Evolutionary conservation across 2,888 invertebrate genomes (phyloP), one percentile per base, ranked within the genome.

Genomic region (Orgyia antiqua): DNA sequence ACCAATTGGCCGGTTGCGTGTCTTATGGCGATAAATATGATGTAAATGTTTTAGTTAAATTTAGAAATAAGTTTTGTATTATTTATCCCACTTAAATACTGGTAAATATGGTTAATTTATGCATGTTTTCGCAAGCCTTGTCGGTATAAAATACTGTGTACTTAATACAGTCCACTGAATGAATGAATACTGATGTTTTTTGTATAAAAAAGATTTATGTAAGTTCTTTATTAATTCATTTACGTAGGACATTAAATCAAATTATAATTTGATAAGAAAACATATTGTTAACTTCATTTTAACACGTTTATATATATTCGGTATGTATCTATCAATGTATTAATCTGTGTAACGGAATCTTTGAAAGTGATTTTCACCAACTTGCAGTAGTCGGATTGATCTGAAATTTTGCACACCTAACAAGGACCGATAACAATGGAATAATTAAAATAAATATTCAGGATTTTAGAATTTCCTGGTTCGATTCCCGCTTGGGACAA

Each of bases 41-140:
- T 54, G 50, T 50, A 44, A 51, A 53, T 44, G 42, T 33, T 36
- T 39, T 27, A 34, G 29, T 40, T 43, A 54, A 54, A 51, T 47
- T 48, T 54, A 47, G 44, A 51, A 53, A 51, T 53, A 52, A 51
- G 40, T 53, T 48, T 48, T 21, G 47, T 52, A 53, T 52, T 53
- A 54, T 54, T 53, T 52, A 52, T 35, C 28, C 25, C 27, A 46
- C 34, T 45, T 53, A 42, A 47, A 47, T 47, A 47, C 42, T 20
- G 42, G 47, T 47, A 54, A 47, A 47, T 47, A 47, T 45, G 23
- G 42, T 50, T 47, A 54, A 52, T 42, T 38, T 41, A 52, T 53
- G 40, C 44, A 45, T 47, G 32, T 46, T 52, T 50, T 42, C 32
- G 36, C 41, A 18, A 46, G 31, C 36, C 37, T 45, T 46, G 50